Base-by-base conservation (phyloP, 2,888 invertebrate genomes). In the Callyntrura guangdongensis region DNA sequence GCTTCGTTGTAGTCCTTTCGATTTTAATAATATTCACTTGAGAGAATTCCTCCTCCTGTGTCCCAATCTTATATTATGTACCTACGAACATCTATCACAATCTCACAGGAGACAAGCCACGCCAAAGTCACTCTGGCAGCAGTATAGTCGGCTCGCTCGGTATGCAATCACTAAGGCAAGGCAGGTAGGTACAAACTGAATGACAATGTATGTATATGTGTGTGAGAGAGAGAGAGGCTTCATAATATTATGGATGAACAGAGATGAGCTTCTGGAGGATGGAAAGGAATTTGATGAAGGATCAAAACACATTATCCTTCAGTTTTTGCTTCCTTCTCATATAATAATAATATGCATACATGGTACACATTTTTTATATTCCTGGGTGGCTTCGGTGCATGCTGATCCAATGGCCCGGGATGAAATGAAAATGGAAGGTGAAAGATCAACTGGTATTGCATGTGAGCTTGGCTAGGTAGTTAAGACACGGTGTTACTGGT, bases 11-110 rank as follows among this genome's bases (percentile, higher is more conserved):
- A 61, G 77, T 53, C 86, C 86, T 86, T 86, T 86, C 77, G 45
- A 77, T 86, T 86, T 86, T 86, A 86, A 86, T 86, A 86, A 86
- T 86, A 86, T 77, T 85, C 85, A 85, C 85, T 72, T 85, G 85
- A 56, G 72, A 56, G 72, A 69, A 53, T 81, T 81, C 59, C 59
- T 8, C n/a, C 81, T 77, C 74, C 47, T 77, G 74, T n/a, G n/a
- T 14, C n/a, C 36, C 36, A 4, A 36, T 36, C 36, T 36, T n/a
- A n/a, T n/a, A n/a, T 2, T 36, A 36, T 36, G 36, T 77, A 25
- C 17, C 47, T 49, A 20, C 12, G 20, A 20, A 49, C 74, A 77
- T 81, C 12, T 27, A 81, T 81, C 59, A 77, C 77, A 77, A 47
- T 53, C 47, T 25, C n/a, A 45, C 64, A 45, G 67, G 67, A 83